Evolutionary conservation across 2,888 invertebrate genomes (phyloP), one percentile per base, ranked within the genome.

Genomic region (Lithophane leautieri): DNA sequence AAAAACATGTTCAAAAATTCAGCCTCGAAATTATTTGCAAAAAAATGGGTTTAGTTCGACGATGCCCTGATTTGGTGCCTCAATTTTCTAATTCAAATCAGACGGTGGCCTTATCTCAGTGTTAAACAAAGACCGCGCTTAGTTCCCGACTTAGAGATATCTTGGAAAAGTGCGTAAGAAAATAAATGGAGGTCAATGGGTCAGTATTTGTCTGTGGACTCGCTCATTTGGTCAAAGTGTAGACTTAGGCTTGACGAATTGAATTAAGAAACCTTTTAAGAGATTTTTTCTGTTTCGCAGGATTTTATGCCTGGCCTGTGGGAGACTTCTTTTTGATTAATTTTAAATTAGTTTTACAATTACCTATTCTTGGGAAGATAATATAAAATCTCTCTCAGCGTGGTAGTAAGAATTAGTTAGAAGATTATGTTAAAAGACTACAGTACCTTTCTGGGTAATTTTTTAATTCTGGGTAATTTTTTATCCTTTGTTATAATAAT

Each of bases 51-150:
- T 91, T 87, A 87, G 73, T 83, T 82, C 84, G 78, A 83, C 85
- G n/a, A n/a, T n/a, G 84, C 81, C 79, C 86, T 89, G 89, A 89
- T 90, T 89, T 88, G 81, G 87, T 82, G 84, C 89, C 86, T 91
- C 92, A 91, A 93, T 93, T 93, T 92, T 91, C 93, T 92, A 93
- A 94, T 94, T 94, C 92, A 93, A 94, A 93, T 93, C 91, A 92
- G 89, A 68, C 88, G 88, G 82, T 83, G 84, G 87, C 81, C 90
- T 91, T 91, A 91, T 91, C 91, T 90, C 71, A 75, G 82, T 88
- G 89, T 90, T 88, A 89, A 87, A 91, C 90, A 90, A 92, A 91
- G 90, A 73, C 88, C 86, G 34, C 47, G 78, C 86, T 89, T 89
- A 83, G 83, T 88, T 81, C 78, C 75, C 78, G 67, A 78, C 81